Evolutionary conservation across 1,140 invertebrate genomes (phyloP), one percentile per base, ranked within the genome.

Genomic region (Anadara kagoshimensis): DNA sequence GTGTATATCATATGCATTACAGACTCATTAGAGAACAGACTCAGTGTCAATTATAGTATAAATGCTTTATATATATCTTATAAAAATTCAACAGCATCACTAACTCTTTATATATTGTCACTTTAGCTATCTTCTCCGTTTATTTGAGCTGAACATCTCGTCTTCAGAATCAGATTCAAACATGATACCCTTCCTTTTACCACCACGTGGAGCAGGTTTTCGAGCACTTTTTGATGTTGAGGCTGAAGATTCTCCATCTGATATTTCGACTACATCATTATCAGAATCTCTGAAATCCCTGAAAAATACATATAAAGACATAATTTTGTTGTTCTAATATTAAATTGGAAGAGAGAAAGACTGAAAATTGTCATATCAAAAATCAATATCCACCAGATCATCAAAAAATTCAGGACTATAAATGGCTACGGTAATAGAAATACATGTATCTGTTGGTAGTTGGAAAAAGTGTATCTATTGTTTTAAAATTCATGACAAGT

Each of bases 111-210:
- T 3, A 7, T 7, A 36, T 36, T 36, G 29, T 36, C 29, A 36
- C 29, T 36, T n/a, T n/a, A 36, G 2, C 29, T 36, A 36, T 36
- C 29, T 36, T 36, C 29, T 36, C 7, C 29, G 29, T 36, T 36
- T 36, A 36, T 36, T 36, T 36, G 29, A 36, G 7, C 29, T 7
- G 7, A 36, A 36, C 29, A 76, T 56, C 51, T 82, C 81, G 14
- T 82, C 80, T 69, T 82, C 81, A 45, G 63, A 65, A 51, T 76
- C 78, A 5, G 75, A 76, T 41, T 74, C 75, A 59, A 76, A 82
- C 18, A 69, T 58, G 0, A 77, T 65, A 18, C 78, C 78, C 59
- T 70, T 59, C 20, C 65, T 66, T 26, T 77, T 73, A 14, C 36
- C 67, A 20, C 26, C 44, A 1, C 24, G 59, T 14, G 45, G 22